Evolutionary conservation across 2,888 invertebrate genomes (phyloP).

Genomic region (Catonia carolina): DNA sequence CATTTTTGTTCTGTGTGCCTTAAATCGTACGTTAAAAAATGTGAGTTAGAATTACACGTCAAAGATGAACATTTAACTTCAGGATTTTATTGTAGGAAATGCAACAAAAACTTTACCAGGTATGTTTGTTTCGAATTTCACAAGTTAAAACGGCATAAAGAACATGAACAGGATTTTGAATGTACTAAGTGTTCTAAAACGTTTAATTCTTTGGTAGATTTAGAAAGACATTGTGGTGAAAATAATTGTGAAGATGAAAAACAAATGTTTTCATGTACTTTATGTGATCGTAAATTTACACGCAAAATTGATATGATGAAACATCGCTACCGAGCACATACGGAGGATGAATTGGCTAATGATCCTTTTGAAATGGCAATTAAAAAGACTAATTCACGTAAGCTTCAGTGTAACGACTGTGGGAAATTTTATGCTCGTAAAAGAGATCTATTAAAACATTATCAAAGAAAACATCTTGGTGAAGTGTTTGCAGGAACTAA

Average conservation of each 20-base stretch:
- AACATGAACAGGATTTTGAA: too few relatives aligned
- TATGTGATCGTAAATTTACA: not conserved
- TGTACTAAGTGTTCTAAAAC: too few relatives aligned
- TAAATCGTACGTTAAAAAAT: not conserved
- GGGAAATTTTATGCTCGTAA: conserved; percentile 18
- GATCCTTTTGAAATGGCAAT: conserved; percentile 1
- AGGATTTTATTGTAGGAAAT: not conserved
- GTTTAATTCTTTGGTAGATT: not conserved
- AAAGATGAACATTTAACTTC: not conserved
- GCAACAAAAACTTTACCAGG: not conserved
- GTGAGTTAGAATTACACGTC: not conserved
- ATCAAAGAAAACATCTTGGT: conserved; percentile 15
- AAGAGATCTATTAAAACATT: conserved; percentile 19
- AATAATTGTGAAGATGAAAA: not conserved
- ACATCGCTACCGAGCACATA: conserved; percentile 11
- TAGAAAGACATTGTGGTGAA: not conserved
- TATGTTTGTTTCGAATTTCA: not conserved
- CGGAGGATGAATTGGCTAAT: conserved; percentile 5
- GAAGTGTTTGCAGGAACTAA: not conserved
- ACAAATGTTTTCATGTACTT: not conserved
- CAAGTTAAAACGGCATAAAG: not conserved
- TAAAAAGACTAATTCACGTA: not conserved
- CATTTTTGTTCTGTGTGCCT: conserved; percentile 1
- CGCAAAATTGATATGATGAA: conserved; percentile 7
- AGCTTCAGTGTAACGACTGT: conserved; percentile 14